Evolutionary conservation across 2,113 vertebrate species (phyloP).

Genomic region (Anhinga anhinga): DNA sequence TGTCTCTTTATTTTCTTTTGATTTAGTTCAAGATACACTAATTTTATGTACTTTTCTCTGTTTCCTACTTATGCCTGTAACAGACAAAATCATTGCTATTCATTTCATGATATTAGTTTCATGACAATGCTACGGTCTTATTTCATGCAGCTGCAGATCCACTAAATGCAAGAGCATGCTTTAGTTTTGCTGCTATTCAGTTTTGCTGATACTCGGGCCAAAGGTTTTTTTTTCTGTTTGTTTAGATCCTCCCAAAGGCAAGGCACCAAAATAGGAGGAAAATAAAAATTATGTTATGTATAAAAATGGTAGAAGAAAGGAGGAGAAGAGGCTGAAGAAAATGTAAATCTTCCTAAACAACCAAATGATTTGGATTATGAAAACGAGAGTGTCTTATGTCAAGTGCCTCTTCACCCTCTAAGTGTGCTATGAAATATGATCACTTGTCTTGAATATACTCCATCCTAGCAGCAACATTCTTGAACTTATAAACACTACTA

Average conservation of each 20-base stretch:
- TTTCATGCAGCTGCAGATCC: neutral
- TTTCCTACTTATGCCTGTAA: neutral
- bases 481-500: slow-evolving; percentile 67
- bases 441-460: slow-evolving; percentile 36
- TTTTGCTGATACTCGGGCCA: neutral
- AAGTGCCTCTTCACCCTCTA: slow-evolving; percentile 69
- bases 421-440: slow-evolving; percentile 62
- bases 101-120: neutral
- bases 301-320: neutral
- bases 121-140: neutral
- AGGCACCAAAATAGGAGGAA: neutral
- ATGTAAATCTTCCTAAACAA: slow-evolving; percentile 17
- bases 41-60: neutral
- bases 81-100: neutral
- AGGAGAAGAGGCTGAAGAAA: neutral
- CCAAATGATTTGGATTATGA: slow-evolving; percentile 40
- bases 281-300: neutral
- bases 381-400: slow-evolving; percentile 46
- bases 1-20: neutral
- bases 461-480: slow-evolving; percentile 32
- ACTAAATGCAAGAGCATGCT: neutral
- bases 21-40: neutral
- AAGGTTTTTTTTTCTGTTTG: neutral
- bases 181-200: neutral
- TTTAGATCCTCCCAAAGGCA: neutral